phyloP scores from a whole-genome alignment of 2,888 invertebrate species.

The Notodonta ziczac region DNA sequence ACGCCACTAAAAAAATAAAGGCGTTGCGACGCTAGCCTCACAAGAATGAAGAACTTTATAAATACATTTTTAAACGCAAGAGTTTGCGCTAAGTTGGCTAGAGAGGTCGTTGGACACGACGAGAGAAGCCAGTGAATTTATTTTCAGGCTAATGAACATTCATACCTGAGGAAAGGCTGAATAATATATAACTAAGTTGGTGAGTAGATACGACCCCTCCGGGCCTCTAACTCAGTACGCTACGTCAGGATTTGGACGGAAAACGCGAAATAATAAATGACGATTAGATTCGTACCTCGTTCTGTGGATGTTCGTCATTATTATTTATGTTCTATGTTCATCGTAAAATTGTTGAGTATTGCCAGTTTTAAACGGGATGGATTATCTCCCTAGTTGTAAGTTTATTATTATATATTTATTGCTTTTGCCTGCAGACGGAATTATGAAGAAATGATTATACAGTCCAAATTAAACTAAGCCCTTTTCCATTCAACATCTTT shows the following conservation, averaged over 20 bases:
- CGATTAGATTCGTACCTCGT: conserved; percentile 55
- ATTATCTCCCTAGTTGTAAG: neutral
- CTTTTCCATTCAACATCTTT: neutral
- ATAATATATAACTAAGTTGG: conserved; percentile 69
- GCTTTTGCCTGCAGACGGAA: too few relatives aligned
- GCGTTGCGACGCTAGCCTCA: neutral
- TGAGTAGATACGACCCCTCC: conserved; percentile 66
- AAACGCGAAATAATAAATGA: conserved; percentile 60
- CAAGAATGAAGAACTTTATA: conserved; percentile 26
- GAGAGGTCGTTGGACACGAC: conserved; percentile 63
- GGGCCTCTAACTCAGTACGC: conserved; percentile 67
- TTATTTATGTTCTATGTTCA: conserved; percentile 48
- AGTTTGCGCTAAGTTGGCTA: conserved; percentile 19
- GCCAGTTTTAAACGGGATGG: neutral
- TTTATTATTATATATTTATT: too few relatives aligned
- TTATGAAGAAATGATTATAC: too few relatives aligned
- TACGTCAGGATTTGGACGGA: conserved; percentile 57
- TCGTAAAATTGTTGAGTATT: conserved; percentile 32
- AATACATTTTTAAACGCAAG: conserved; percentile 28
- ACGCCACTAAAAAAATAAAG: too few relatives aligned
- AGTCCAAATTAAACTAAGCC: too few relatives aligned
- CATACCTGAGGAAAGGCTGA: conserved; percentile 77
- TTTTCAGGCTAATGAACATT: conserved; percentile 75
- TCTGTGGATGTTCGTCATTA: conserved; percentile 52
- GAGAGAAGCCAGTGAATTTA: conserved; percentile 54